Evolutionary conservation across 2,797 vertebrate genomes (phyloP), one percentile per base, ranked within the genome.

Genomic region (Macropus fuliginosus): DNA sequence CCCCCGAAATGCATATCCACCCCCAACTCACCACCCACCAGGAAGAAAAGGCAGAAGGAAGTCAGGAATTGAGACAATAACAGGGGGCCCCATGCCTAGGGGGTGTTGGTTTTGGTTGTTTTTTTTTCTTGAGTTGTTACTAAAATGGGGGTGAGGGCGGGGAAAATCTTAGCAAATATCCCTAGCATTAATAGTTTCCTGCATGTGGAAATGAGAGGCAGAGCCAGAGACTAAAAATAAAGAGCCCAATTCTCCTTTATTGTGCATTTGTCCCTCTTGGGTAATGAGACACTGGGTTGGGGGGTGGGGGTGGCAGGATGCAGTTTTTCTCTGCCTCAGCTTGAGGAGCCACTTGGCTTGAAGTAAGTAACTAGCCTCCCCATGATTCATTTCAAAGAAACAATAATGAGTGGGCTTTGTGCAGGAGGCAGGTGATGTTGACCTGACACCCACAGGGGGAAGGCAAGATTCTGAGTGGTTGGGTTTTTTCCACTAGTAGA

Each of bases 111-210:
- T 81, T 91, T 74, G 34, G 13, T 10, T 66, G 16, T 28, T 10
- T 28, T 52, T 62, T 28, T 52, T 62, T 89, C 50, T 74, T 74
- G 1, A 74, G 62, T 74, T 40, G 62, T 66, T 54, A 93, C 29
- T 54, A 95, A 96, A 93, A 87, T 10, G 90, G 18, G 1, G 54
- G 13, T 81, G 74, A 9, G 40, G 74, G 40, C 2, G 24, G 40
- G 74, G 74, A 87, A 10, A 90, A 18, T 34, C 50, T 94, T 91
- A 96, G 91, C 81, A 92, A 62, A 92, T 54, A 92, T 91, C 62
- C 29, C 8, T 56, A 40, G 46, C 21, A 1, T 52, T 91, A 27
- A 21, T 18, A 14, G 10, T 28, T 12, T 62, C 92, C 89, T 50
- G 90, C 91, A 66, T 56, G 6, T 91, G 24, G 28, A 55, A 87